Conservation (phyloP, 30 jellyfish, hydroid and myxozoan species). For the Aurelia aurita region DNA sequence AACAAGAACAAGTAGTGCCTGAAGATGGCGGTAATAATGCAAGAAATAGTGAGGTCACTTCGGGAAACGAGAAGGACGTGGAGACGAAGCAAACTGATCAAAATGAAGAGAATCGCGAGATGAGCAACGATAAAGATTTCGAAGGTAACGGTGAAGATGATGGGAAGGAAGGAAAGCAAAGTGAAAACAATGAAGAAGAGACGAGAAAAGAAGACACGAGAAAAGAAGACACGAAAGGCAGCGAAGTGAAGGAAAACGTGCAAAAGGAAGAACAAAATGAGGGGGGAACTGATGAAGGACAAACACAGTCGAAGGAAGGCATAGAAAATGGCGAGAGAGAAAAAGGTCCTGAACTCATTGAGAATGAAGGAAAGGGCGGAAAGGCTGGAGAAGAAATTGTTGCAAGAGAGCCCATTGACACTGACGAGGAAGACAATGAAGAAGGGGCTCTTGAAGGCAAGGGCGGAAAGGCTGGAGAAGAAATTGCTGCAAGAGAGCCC, state of each 20-base stretch:
- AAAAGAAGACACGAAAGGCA: conserved; percentile 6
- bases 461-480: background rate
- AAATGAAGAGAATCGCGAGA: background rate
- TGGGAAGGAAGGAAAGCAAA: background rate
- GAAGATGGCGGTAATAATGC: background rate
- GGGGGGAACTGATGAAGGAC: too few species aligned
- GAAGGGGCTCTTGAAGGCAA: background rate
- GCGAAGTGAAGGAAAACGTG: background rate
- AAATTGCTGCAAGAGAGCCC: background rate
- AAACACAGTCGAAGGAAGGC: too few species aligned
- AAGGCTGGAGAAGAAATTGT: background rate
- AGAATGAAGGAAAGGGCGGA: background rate
- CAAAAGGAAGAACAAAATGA: conserved; percentile 1
- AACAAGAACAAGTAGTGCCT: background rate
- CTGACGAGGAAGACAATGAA: background rate
- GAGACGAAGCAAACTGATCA: background rate
- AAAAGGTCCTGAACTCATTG: too few species aligned
- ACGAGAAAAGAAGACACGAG: background rate
- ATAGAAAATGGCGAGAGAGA: too few species aligned
- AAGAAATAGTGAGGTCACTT: background rate
- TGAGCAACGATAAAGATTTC: background rate
- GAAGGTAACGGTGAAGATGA: conserved; percentile 22
- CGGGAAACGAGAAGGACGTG: background rate
- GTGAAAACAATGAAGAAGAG: background rate
- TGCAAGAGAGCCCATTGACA: background rate